phyloP scores from a whole-genome alignment of 2,888 invertebrate species.

The Leptarthrus brevirostris region DNA sequence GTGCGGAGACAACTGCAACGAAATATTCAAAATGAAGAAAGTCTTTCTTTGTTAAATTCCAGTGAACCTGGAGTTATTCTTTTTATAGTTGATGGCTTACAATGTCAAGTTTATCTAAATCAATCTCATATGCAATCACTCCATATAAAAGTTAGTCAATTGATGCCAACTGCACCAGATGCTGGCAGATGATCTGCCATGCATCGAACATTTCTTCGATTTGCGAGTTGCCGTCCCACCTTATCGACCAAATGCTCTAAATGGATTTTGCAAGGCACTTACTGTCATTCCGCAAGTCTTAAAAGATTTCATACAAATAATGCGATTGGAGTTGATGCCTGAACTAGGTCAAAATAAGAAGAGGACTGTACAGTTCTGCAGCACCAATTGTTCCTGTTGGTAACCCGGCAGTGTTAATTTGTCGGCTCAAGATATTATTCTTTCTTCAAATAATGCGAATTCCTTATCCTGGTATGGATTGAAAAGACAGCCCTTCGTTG shows the following conservation, averaged over 20 bases:
- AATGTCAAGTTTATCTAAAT: slow-evolving; percentile 88
- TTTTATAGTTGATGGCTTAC: slow-evolving; percentile 88
- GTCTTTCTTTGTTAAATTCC: slow-evolving; percentile 76
- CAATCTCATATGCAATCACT: slow-evolving; percentile 90
- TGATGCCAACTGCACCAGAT: slow-evolving; percentile 72
- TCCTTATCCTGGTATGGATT: slow-evolving; percentile 73
- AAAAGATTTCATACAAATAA: slow-evolving; percentile 87
- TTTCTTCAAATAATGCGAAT: slow-evolving; percentile 84
- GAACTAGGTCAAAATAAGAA: slow-evolving; percentile 75
- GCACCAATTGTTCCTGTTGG: slow-evolving; percentile 90
- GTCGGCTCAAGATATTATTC: slow-evolving; percentile 89
- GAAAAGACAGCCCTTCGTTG: slow-evolving; percentile 77
- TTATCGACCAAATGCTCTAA: slow-evolving; percentile 88
- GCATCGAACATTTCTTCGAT: slow-evolving; percentile 94
- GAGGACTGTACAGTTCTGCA: slow-evolving; percentile 92
- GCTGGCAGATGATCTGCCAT: slow-evolving; percentile 89
- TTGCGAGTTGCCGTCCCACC: slow-evolving; percentile 88
- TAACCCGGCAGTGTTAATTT: slow-evolving; percentile 86
- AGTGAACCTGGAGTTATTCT: slow-evolving; percentile 89
- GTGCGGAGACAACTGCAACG: slow-evolving; percentile 89
- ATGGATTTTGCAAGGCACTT: slow-evolving; percentile 86
- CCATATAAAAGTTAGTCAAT: slow-evolving; percentile 79
- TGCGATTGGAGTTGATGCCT: slow-evolving; percentile 72
- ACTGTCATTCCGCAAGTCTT: slow-evolving; percentile 88
- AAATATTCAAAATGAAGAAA: slow-evolving; percentile 84